phyloP scores from a whole-genome alignment of 2,888 invertebrate species.

The Oxyscelio sp. region DNA sequence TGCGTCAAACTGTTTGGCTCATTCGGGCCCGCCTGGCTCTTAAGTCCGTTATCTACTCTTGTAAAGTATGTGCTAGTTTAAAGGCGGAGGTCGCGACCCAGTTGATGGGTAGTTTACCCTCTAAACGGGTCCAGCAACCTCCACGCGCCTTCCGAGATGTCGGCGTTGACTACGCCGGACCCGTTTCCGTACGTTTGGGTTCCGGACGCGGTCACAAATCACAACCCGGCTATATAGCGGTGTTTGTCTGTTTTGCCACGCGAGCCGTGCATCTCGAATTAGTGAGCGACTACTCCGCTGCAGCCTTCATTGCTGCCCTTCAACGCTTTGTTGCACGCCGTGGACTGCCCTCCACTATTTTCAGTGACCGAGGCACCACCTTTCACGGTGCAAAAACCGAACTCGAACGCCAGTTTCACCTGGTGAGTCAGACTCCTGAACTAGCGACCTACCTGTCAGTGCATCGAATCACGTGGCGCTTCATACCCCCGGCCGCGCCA shows the following conservation, averaged over 20 bases:
- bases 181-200: conserved; percentile 40
- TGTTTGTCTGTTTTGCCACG: conserved; percentile 78
- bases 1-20: too few relatives aligned
- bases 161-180: conserved; percentile 77
- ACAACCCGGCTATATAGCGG: conserved; percentile 62
- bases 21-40: too few relatives aligned
- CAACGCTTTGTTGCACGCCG: conserved; percentile 7
- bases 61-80: too few relatives aligned
- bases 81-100: conserved; percentile 20
- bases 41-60: too few relatives aligned
- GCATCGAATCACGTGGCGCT: not conserved
- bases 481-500: not conserved
- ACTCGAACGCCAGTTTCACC: not conserved
- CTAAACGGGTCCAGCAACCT: conserved; percentile 27
- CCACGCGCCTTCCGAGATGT: conserved; percentile 24
- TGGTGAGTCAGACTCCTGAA: too few relatives aligned
- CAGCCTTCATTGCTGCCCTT: not conserved
- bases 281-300: not conserved
- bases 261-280: conserved; percentile 76
- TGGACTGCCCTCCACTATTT: not conserved
- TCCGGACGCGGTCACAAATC: conserved; percentile 53
- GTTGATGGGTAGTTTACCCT: conserved; percentile 52
- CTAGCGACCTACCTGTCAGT: not conserved
- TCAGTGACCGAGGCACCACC: not conserved
- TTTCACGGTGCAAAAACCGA: not conserved